Evolutionary conservation across 2,113 vertebrate genomes (phyloP), one percentile per base, ranked within the genome.

Genomic region (Hemiprocne comata): DNA sequence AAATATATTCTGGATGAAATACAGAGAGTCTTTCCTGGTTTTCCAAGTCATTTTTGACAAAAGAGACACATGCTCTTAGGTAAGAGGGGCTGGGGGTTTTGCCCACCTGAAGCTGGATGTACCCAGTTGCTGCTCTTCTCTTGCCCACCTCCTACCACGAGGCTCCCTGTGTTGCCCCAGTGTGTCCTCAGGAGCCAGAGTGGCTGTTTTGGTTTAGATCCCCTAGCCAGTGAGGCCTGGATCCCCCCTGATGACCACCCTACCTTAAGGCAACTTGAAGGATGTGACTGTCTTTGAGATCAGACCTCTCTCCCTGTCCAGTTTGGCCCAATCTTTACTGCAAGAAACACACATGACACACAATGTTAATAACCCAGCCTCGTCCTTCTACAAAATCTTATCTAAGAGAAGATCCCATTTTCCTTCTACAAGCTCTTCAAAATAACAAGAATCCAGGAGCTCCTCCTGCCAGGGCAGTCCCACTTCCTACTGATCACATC

Each of bases 91-190:
- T 46, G 46, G 46, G 46, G 46, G 46, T 46, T 42, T 42, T 46
- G 46, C 46, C 46, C 46, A 46, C 17, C 46, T 46, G 46, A 17
- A 46, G 46, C 46, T 46, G 46, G 46, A 48, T 20, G 46, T 48
- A 19, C 44, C 44, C 40, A 20, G 19, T 8, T 0, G 0, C 26
- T 42, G 6, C 64, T 33, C 26, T 20, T 40, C 3, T 17, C 60
- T 51, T 31, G 11, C 2, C 57, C 16, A 1, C 28, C 6, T 15
- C 51, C 19, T 9, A 8, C 38, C 66, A 10, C 1, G 1, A 46
- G 17, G 33, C 21, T 23, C 44, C 66, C 42, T 12, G 40, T 3
- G 11, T 13, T 8, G 11, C 15, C 57, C 55, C 58, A 3, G 31
- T 0, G 34, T 23, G 48, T 34, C 26, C 50, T 65, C 70, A 53